Base-by-base conservation (phyloP, 2,888 invertebrate genomes). In the Drosophila aldrichi region DNA sequence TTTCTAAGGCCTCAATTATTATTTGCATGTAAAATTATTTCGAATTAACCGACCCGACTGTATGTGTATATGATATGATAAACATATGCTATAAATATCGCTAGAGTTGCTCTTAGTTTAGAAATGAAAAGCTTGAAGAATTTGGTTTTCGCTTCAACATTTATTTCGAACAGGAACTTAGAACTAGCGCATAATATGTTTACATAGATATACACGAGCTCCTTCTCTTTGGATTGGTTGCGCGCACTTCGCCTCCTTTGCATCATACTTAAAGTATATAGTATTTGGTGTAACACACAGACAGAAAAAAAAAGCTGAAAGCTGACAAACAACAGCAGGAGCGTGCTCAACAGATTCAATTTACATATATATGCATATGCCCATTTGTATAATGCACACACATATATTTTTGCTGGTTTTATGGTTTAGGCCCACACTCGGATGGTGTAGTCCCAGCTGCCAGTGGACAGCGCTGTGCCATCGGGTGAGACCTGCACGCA, bases 381-480 rank as follows among this genome's bases (percentile, higher is more conserved):
- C 25, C n/a, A 29, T 43, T 43, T 2, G 3, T 22, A 14, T 44
- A 12, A 22, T 22, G 7, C 22, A 46, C 22, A 46, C 40, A 40
- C 40, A 69, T 60, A 58, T 40, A 40, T 71, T 29, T 29, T 29
- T 29, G 8, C 7, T 29, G 29, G 29, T 29, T 29, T 29, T 52
- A 38, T 36, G 48, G 44, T n/a, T 89, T 91, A 91, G 70, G 91
- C 91, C 91, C 91, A 88, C 91, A 98, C 97, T 92, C 97, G 94
- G 76, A 98, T 94, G 49, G 98, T 98, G 84, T 96, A 96, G 93
- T 98, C 99, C 99, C 99, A 99, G 91, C 98, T 98, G 74, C 98
- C 98, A 46, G 99, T 99, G 82, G 97, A 97, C 18, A 99, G 95
- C 64, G 99, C 98, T 40, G 99, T 98, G 74, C 99, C 99, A 94